A percentile compares a stretch with the other conserved stretches of the same genome.
Evolutionary conservation across 2,888 invertebrate species (phyloP).

Genomic region (Chloroclystis v-ata): DNA sequence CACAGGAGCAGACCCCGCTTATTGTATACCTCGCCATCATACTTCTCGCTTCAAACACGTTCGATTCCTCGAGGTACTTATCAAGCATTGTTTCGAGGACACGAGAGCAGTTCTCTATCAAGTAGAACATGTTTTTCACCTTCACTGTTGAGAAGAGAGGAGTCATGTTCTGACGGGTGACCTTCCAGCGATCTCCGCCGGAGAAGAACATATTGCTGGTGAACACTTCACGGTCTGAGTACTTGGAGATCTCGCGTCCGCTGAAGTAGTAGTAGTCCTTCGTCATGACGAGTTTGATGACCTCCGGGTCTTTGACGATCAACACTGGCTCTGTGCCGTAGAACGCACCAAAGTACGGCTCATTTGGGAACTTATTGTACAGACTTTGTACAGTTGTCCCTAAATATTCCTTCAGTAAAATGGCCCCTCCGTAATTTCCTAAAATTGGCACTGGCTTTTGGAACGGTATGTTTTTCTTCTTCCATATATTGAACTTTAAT

Average conservation of each 20-base stretch:
- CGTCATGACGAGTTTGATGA: slow-evolving; percentile 47
- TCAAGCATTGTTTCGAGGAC: slow-evolving; percentile 43
- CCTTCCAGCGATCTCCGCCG: slow-evolving; percentile 55
- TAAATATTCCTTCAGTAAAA: slow-evolving; percentile 38
- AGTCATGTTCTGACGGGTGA: slow-evolving; percentile 52
- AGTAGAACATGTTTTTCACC: slow-evolving; percentile 59
- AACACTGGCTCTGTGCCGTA: slow-evolving; percentile 55
- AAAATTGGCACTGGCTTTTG: slow-evolving; percentile 41
- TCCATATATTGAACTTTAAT: slow-evolving; percentile 48
- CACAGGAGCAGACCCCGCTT: slow-evolving; percentile 50
- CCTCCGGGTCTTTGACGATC: slow-evolving; percentile 50
- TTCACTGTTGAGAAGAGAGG: slow-evolving; percentile 56
- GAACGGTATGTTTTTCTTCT: slow-evolving; percentile 41
- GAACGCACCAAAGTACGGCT: slow-evolving; percentile 50
- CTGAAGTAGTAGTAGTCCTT: slow-evolving; percentile 59
- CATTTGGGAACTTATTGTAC: slow-evolving; percentile 43
- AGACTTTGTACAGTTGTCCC: slow-evolving; percentile 38
- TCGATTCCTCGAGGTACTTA: slow-evolving; percentile 26
- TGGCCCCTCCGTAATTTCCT: slow-evolving; percentile 48
- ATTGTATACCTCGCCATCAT: slow-evolving; percentile 49
- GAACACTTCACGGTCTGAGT: slow-evolving; percentile 40
- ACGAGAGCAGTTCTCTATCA: slow-evolving; percentile 43
- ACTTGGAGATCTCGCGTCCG: slow-evolving; percentile 45
- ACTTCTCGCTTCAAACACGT: slow-evolving; percentile 35
- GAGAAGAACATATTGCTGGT: slow-evolving; percentile 45